Conservation (phyloP, 2,888 invertebrate genomes). For the Luperina nickerlii region DNA sequence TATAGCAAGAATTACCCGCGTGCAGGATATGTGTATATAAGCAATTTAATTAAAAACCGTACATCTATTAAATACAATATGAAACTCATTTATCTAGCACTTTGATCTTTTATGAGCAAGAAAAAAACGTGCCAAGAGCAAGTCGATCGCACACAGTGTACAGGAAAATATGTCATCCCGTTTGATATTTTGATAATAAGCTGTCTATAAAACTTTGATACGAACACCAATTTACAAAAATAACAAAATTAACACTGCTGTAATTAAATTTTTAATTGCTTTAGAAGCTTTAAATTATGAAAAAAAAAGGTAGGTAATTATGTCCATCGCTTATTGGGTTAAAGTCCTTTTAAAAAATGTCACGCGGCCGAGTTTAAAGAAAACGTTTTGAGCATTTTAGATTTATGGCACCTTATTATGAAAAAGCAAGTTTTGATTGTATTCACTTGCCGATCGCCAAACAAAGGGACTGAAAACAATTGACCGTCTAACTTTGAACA, state of each 20-base stretch:
- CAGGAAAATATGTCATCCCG: slow-evolving; percentile 21
- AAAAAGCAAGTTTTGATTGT: slow-evolving; percentile 29
- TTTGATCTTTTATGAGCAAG: slow-evolving; percentile 56
- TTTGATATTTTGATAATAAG: slow-evolving; percentile 30
- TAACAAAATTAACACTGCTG: slow-evolving; percentile 25
- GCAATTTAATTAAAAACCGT: slow-evolving; percentile 39
- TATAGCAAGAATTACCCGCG: slow-evolving; percentile 9
- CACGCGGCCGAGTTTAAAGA: background rate
- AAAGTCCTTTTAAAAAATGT: slow-evolving; percentile 31
- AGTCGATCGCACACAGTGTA: slow-evolving; percentile 21
- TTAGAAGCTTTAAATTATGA: slow-evolving; percentile 28
- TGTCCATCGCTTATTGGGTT: slow-evolving; percentile 16
- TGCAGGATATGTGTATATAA: slow-evolving; percentile 22
- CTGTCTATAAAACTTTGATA: slow-evolving; percentile 29
- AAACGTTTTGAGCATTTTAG: slow-evolving; percentile 5
- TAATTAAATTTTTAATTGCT: slow-evolving; percentile 30
- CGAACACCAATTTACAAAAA: slow-evolving; percentile 31
- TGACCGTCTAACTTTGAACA: slow-evolving; percentile 14
- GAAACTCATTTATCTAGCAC: slow-evolving; percentile 33
- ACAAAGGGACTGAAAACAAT: slow-evolving; percentile 42
- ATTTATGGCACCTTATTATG: slow-evolving; percentile 7
- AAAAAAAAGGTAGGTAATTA: slow-evolving; percentile 43
- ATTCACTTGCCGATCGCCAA: background rate
- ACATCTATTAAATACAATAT: slow-evolving; percentile 9
- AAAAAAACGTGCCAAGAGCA: slow-evolving; percentile 62